Evolutionary conservation across 1,140 invertebrate genomes (phyloP).

Genomic region (Lepeophtheirus salmonis): DNA sequence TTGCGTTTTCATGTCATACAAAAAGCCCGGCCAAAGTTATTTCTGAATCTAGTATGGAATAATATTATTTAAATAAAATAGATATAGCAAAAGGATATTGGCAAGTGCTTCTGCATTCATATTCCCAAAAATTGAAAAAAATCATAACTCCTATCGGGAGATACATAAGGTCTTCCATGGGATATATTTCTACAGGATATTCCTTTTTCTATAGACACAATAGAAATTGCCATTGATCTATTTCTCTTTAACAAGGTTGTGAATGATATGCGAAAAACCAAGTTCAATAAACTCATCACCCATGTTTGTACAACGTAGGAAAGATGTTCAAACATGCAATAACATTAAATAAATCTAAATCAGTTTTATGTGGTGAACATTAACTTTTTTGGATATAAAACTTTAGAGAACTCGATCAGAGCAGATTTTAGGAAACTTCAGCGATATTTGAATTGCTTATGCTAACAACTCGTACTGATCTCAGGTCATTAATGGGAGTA

Average conservation of each 20-base stretch:
- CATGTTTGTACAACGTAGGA: background rate
- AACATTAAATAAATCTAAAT: background rate
- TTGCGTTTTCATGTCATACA: too few species aligned
- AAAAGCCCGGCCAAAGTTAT: too few species aligned
- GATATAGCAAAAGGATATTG: background rate
- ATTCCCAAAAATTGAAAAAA: background rate
- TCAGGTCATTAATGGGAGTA: constrained; percentile 17
- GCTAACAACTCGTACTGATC: constrained; percentile 15
- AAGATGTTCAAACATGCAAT: background rate
- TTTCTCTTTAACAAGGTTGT: too few species aligned
- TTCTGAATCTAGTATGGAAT: too few species aligned
- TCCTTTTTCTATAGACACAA: too few species aligned
- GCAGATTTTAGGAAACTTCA: background rate
- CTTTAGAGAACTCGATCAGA: too few species aligned
- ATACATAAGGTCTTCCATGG: background rate
- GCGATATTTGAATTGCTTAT: constrained; percentile 15
- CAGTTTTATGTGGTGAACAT: background rate
- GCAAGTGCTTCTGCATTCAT: background rate
- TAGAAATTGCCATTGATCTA: too few species aligned
- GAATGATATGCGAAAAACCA: too few species aligned
- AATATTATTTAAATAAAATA: too few species aligned
- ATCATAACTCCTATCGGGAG: background rate
- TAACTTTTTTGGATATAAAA: background rate
- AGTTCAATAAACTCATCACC: too few species aligned
- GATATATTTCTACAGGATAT: background rate